A percentile compares a stretch with the other conserved stretches of the same genome.
These are phyloP conservation scores for Ambastaia sidthimunki DNA, from an alignment of 2,797 vertebrate genomes.

Conservation along the genomic window DNA sequence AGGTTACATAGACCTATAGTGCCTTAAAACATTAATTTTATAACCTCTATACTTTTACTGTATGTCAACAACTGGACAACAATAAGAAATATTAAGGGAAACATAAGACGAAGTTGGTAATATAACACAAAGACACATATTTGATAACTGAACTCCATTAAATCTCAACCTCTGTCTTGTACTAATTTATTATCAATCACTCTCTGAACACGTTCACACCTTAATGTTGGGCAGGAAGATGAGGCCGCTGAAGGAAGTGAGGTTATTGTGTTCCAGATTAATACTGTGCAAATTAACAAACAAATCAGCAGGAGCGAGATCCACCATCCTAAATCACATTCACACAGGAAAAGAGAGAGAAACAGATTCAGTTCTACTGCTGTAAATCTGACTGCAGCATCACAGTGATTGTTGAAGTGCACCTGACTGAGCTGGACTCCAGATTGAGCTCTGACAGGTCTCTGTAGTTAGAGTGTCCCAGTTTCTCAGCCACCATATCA, in stretches of 20 bases:
- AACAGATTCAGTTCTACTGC: neutral
- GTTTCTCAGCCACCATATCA: conserved; percentile 87
- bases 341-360: neutral
- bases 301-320: conserved; percentile 78
- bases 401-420: conserved; percentile 13
- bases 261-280: conserved; percentile 86
- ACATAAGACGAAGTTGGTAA: no score
- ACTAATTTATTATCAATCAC: neutral
- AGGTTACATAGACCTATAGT: no score
- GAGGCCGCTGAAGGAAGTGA: conserved; percentile 85
- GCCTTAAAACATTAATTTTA: no score
- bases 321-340: conserved; percentile 75
- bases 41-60: no score
- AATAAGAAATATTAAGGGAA: no score
- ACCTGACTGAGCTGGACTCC: conserved; percentile 84
- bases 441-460: conserved; percentile 82
- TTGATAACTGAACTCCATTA: no score
- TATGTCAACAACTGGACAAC: no score
- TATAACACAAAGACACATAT: no score
- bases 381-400: neutral
- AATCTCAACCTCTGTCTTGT: neutral
- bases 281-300: conserved; percentile 77
- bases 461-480: conserved; percentile 83
- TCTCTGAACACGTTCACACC: conserved; percentile 62
- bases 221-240: conserved; percentile 85